phyloP scores from a whole-genome alignment of 2,113 vertebrate species.

The Echinops telfairi region DNA sequence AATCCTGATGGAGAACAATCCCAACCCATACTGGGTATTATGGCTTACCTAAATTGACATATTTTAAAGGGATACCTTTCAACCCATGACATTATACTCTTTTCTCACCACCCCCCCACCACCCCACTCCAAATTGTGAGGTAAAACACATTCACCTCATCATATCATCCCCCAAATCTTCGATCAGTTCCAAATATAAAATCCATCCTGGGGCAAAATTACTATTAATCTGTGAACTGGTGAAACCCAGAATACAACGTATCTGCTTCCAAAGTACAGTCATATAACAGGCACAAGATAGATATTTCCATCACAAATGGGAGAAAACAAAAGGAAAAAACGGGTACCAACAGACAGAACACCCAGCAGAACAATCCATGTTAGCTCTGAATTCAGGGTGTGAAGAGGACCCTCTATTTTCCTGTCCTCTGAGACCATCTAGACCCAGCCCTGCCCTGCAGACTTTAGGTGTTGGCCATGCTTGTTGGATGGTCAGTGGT shows the following conservation, averaged over 20 bases:
- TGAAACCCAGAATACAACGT: not conserved
- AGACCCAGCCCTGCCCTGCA: too few relatives aligned
- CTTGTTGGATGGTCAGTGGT: too few relatives aligned
- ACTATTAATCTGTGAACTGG: not conserved
- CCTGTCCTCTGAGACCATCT: too few relatives aligned
- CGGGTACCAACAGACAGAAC: not conserved
- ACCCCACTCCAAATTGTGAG: too few relatives aligned
- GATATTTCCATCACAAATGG: not conserved
- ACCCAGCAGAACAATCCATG: not conserved
- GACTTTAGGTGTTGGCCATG: too few relatives aligned
- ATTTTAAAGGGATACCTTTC: not conserved
- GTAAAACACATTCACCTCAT: not conserved
- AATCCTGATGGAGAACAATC: not conserved
- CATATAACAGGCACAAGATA: not conserved
- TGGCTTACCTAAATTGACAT: too few relatives aligned
- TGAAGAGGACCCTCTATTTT: too few relatives aligned
- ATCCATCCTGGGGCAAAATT: not conserved
- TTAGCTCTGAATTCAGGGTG: not conserved
- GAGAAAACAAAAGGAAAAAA: not conserved
- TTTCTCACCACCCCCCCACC: not conserved
- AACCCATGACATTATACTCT: not conserved
- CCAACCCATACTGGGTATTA: too few relatives aligned
- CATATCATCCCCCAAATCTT: not conserved
- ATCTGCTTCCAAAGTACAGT: not conserved
- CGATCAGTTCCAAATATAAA: not conserved